Base-by-base conservation (phyloP, 37 sponge, comb jelly and placozoan genomes). In the Petrosia ficiformis region DNA sequence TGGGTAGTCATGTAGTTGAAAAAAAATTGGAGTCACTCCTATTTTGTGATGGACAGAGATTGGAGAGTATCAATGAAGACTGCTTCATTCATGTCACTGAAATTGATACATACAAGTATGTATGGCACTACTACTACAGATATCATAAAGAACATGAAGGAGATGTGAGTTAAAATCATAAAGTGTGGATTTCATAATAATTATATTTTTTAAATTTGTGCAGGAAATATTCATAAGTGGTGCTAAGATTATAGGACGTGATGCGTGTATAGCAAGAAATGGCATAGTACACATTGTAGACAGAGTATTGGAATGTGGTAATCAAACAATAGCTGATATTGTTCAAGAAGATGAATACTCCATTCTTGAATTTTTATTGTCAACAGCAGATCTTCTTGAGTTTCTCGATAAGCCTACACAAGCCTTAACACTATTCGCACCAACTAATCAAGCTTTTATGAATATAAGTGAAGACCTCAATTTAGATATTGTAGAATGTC, bases 241-340 rank as follows among this genome's bases (percentile, higher is more conserved):
- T 61, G 63, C 38, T 1, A 31, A 63, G 42, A 24, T 83, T 4
- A 3, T 21, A 5, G 16, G 22, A 1, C 19, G 41, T 30, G 66
- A 76, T 76, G 65, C 72, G 54, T 83, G 84, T 39, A 26, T 63
- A 40, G 77, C 84, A 30, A 36, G 33, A 26, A 83, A 83, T 70
- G 84, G 84, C 26, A n/a, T 75, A 1, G 84, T 83, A 19, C 84
- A 83, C 72, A 70, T 75, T 39, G 19, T 76, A 26, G 43, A 76
- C 14, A 6, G 48, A 4, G n/a, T 76, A 41, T 28, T 76, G 5
- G 70, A 60, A 6, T 44, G 48, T 0, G 57, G 77, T 33, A 30
- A 30, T 14, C 41, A 76, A 22, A 76, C 63, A 22, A 75, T 76
- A 59, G 65, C 71, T 34, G 44, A 70, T n/a, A 28, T 77, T 0